phyloP scores from a whole-genome alignment of 2,797 vertebrate species.

The Leucoraja ocellata region DNA sequence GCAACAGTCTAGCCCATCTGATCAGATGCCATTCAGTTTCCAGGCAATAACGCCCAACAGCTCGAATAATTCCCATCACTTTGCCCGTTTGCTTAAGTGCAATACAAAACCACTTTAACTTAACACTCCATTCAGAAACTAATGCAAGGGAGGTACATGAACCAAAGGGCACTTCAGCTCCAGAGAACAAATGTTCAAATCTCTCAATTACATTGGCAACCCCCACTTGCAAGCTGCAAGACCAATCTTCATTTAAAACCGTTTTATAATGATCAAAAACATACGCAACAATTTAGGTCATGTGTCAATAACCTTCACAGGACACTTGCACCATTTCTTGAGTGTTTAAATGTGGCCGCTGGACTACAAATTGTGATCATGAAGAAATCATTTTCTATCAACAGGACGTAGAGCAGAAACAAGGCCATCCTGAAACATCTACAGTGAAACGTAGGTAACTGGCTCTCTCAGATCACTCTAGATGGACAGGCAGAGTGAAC shows the following conservation, averaged over 20 bases:
- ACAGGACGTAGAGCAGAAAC: not conserved
- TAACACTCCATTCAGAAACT: not conserved
- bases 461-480: too few relatives aligned
- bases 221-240: not conserved
- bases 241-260: not conserved
- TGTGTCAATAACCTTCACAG: not conserved
- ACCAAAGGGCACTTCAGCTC: not conserved
- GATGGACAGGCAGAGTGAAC: too few relatives aligned
- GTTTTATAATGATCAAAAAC: not conserved
- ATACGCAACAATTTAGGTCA: not conserved
- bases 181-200: not conserved
- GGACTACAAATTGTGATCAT: not conserved
- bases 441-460: too few relatives aligned
- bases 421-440: not conserved
- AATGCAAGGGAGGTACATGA: not conserved
- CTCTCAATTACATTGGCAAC: not conserved
- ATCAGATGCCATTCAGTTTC: too few relatives aligned
- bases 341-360: too few relatives aligned
- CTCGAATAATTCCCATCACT: not conserved
- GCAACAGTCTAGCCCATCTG: too few relatives aligned
- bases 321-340: not conserved
- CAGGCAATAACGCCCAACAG: not conserved
- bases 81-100: not conserved
- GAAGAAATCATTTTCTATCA: not conserved
- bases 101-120: conserved; percentile 16